Evolutionary conservation across 2,888 invertebrate genomes (phyloP), one percentile per base, ranked within the genome.

Genomic region (Noctua janthe): DNA sequence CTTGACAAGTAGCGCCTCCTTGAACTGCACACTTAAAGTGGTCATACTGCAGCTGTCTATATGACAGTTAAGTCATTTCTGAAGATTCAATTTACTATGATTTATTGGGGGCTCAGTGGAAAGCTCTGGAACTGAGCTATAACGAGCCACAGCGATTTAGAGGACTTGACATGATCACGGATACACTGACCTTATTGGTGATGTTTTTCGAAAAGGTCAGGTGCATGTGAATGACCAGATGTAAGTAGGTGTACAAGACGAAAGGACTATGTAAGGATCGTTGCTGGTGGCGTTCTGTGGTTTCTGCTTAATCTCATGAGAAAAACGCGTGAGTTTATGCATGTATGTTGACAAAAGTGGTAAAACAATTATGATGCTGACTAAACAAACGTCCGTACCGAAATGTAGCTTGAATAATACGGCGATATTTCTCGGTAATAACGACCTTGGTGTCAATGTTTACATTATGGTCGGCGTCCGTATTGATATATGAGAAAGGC

Each of bases 381-480:
- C 69, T 29, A 69, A 17, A 69, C 69, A 29, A 69, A 47, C 17
- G n/a, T 69, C 35, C 59, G 71, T 56, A 71, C 67, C 15, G 75
- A 86, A 86, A 71, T 67, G 79, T 86, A 75, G 51, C 79, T 81
- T 86, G 88, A 89, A 88, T 88, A 88, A 88, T 81, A 82, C 49
- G 43, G 51, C 71, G 47, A 83, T 88, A 90, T 88, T 84, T 88
- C 84, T 84, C 78, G 29, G 74, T 81, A 80, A 83, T 86, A 88
- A 88, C 82, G 84, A 81, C 82, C 83, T 88, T 81, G 87, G 77
- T 84, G 84, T 88, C 87, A 82, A 88, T 88, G 84, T 88, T 88
- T 90, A 88, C 84, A 84, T 78, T 86, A 83, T 71, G 70, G 88
- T 67, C 54, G 71, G 54, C 59, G 64, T 43, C 73, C 71, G 59